Evolutionary conservation across 2,113 vertebrate genomes (phyloP).

Genomic region (Cyrtonyx montezumae): DNA sequence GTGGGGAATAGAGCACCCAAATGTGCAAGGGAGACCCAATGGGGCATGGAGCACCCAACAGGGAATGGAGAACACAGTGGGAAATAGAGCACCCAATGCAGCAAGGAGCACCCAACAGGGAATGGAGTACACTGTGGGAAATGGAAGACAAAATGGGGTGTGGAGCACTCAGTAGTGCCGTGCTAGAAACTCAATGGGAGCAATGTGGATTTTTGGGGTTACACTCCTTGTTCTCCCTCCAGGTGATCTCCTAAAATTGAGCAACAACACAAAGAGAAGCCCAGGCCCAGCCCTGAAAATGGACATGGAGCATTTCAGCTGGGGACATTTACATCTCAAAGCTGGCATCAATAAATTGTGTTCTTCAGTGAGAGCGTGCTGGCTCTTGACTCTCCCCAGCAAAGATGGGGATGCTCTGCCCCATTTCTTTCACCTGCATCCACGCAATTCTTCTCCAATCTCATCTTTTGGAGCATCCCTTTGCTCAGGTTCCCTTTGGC

Average conservation of each 20-base stretch:
- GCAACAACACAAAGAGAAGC: background rate
- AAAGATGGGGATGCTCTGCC: accelerated
- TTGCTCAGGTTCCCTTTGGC: accelerated
- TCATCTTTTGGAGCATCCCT: accelerated
- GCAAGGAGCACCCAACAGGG: too few species aligned
- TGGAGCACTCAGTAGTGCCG: background rate
- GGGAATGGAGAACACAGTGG: too few species aligned
- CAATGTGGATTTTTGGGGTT: background rate
- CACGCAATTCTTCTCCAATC: accelerated
- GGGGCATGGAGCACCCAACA: too few species aligned
- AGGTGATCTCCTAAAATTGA: conserved; percentile 65
- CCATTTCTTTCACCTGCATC: background rate
- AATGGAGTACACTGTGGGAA: too few species aligned
- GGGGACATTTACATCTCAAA: accelerated
- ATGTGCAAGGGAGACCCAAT: too few species aligned
- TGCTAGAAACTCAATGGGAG: background rate
- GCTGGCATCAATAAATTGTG: background rate
- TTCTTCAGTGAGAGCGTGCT: background rate
- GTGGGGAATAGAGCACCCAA: background rate
- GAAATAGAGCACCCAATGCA: too few species aligned
- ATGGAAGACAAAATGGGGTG: background rate
- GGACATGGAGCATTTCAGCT: accelerated
- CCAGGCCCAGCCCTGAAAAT: accelerated
- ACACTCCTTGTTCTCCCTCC: background rate
- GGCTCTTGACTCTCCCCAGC: accelerated